These are phyloP conservation scores for Lamprologus sp. DNA, from an alignment of 2,113 vertebrate species.

Conservation along the genomic window DNA sequence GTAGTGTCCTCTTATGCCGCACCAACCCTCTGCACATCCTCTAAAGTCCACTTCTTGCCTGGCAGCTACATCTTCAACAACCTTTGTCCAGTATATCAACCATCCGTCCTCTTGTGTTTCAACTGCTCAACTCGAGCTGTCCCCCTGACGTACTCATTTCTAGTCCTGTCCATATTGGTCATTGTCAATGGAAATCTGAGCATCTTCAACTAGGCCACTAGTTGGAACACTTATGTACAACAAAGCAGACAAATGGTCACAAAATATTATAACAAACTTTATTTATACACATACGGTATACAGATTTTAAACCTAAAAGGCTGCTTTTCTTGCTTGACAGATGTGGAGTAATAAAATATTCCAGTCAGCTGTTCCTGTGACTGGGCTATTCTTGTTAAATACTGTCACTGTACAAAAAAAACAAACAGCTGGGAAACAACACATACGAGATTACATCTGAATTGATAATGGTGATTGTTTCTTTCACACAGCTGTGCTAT, in stretches of 20 bases:
- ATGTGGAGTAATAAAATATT: constrained; percentile 21
- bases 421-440: background rate
- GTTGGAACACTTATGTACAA: background rate
- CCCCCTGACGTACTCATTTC: background rate
- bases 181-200: background rate
- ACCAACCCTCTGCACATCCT: background rate
- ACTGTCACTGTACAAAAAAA: background rate
- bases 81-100: background rate
- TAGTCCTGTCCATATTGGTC: background rate
- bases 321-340: background rate
- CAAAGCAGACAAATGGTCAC: background rate
- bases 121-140: background rate
- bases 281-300: constrained; percentile 41
- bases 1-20: background rate
- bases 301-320: background rate
- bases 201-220: background rate
- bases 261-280: constrained; percentile 20
- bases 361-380: background rate
- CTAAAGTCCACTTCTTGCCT: background rate
- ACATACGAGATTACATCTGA: background rate
- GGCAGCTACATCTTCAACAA: background rate
- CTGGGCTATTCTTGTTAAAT: background rate
- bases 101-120: background rate
- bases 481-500: background rate
- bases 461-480: background rate